Evolutionary conservation across 2,888 invertebrate genomes (phyloP), one percentile per base, ranked within the genome.

Genomic region (Loripinus fragilis): DNA sequence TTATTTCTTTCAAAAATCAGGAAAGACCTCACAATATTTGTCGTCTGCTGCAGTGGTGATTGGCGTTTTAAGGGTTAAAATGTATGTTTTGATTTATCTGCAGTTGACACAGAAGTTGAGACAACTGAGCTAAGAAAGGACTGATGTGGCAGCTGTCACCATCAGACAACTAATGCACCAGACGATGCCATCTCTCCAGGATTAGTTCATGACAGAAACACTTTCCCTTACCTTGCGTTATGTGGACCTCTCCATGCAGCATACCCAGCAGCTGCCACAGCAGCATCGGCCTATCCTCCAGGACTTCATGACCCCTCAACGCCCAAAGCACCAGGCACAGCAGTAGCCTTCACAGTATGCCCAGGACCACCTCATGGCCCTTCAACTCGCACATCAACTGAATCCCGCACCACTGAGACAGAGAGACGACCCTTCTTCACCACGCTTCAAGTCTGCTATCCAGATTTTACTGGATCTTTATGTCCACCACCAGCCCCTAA

Each of bases 371-470:
- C 25, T 28, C 55, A 69, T 50, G 45, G 69, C 69, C 69, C 48
- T 69, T 69, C 69, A 50, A 69, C 48, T 69, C 50, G 69, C 69
- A 69, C 69, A 69, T 28, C 48, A 38, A 69, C 50, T 69, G 69
- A 69, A 69, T 55, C 69, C 70, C 70, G 52, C 70, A 69, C 69
- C 69, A 69, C 70, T 70, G 70, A 70, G 70, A 70, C 70, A 52
- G 52, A 70, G 55, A 70, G 70, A 52, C 48, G 69, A 69, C 69
- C 45, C 69, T 48, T 45, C 69, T 69, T 69, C 69, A 69, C 69
- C 33, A 69, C 69, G 48, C 69, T 68, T 68, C 38, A 38, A 38
- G 38, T 5, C 38, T 38, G 38, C 38, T 38, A 38, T 38, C 38
- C 38, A 38, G 38, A 38, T 38, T 38, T 38, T 38, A 8, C 38